Base-by-base conservation (phyloP, 2,797 vertebrate species). In the Gouania willdenowi region DNA sequence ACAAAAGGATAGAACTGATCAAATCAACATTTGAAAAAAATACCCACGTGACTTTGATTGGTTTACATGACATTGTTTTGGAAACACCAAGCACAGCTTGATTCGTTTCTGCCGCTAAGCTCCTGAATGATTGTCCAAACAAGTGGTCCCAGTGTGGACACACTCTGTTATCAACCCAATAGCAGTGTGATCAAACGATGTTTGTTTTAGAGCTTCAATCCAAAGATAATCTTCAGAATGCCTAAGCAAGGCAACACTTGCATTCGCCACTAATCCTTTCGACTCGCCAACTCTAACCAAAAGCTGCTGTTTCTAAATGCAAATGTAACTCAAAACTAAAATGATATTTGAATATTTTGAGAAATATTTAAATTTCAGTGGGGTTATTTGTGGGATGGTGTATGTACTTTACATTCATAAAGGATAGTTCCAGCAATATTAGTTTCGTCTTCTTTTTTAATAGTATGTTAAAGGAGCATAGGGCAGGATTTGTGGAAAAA, bases 171-270 rank as follows among this genome's bases (percentile, higher is more conserved):
- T 40, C 20, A 30, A 52, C 76, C 50, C 18, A 28, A 52, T 1
- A 29, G 23, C 48, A 43, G 41, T 22, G 34, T 21, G 41, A 51
- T 37, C 44, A 46, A 56, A 68, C 32, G 19, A 37, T 48, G 12
- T 71, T 69, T 73, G 42, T 71, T 63, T 60, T 55, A 45, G 42
- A 53, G 52, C 24, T 44, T 42, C 36, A 30, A 51, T 68, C 45
- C 48, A 37, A 8, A 59, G 53, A 68, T 65, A 57, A 74, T 77
- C 57, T 71, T 20, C 14, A 58, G 33, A 53, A 70, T 34, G 25
- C 43, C 49, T 58, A 32, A 46, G 56, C 46, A 50, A 54, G 49
- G 35, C 23, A 2, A 55, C 38, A 55, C 39, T 62, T 47, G 54
- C 34, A 47, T 66, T 60, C 24, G 34, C 26, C 23, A 13, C 61